phyloP scores from a whole-genome alignment of 2,113 vertebrate genomes.

The Sylvietta virens region DNA sequence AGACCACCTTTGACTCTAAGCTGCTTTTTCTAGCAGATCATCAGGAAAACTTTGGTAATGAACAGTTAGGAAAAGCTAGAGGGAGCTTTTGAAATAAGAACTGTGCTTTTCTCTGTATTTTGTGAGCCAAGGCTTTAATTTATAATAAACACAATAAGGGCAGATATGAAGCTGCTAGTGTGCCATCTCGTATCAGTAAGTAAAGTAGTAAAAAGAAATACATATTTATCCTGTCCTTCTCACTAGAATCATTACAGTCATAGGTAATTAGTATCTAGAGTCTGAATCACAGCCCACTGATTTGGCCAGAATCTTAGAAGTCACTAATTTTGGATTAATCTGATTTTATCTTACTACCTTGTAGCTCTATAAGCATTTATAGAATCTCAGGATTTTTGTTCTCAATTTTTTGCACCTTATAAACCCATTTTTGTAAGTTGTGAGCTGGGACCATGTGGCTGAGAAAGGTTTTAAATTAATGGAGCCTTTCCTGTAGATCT shows the following conservation, averaged over 20 bases:
- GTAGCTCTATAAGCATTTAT: neutral
- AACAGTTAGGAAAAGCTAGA: slow-evolving; percentile 51
- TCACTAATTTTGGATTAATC: neutral
- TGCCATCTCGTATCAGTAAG: slow-evolving; percentile 16
- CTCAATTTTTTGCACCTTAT: neutral
- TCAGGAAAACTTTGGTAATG: slow-evolving; percentile 32
- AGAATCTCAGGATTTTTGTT: neutral
- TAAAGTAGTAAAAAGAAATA: neutral
- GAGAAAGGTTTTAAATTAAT: neutral
- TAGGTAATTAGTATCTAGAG: neutral
- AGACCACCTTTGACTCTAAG: slow-evolving; percentile 66
- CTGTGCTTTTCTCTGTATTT: slow-evolving; percentile 3
- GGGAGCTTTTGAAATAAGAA: slow-evolving; percentile 62
- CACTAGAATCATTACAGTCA: neutral
- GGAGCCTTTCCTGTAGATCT: neutral
- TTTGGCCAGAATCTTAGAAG: neutral
- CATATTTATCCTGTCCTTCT: neutral
- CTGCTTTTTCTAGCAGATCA: slow-evolving; percentile 45
- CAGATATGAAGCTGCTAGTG: neutral
- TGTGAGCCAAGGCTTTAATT: slow-evolving; percentile 25
- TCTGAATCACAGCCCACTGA: neutral
- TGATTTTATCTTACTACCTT: neutral
- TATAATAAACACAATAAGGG: neutral
- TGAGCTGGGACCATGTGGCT: neutral
- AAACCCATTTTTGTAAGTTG: neutral